phyloP scores from a whole-genome alignment of 2,888 invertebrate species.

The Trissolcus japonicus region DNA sequence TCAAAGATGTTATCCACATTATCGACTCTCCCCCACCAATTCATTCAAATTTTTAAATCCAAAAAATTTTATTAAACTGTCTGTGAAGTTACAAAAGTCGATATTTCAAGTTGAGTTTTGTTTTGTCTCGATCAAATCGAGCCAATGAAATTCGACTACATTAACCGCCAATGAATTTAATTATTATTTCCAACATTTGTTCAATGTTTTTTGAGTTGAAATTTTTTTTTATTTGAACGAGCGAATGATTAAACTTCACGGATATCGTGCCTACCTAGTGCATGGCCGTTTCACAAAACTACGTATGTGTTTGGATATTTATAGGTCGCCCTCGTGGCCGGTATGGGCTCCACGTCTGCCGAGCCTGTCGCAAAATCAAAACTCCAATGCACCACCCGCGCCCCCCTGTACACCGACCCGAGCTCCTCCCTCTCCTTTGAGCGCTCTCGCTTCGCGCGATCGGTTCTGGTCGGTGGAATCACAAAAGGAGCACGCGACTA shows the following conservation, averaged over 20 bases:
- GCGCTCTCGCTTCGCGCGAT: slow-evolving; percentile 64
- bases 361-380: slow-evolving; percentile 70
- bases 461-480: slow-evolving; percentile 66
- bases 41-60: too few species aligned
- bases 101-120: too few species aligned
- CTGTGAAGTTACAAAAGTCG: too few species aligned
- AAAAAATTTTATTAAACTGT: too few species aligned
- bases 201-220: background rate
- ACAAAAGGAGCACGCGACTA: slow-evolving; percentile 17
- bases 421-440: slow-evolving; percentile 65
- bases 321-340: slow-evolving; percentile 81
- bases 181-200: background rate
- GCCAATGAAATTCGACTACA: too few species aligned
- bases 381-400: slow-evolving; percentile 30
- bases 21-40: too few species aligned
- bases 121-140: too few species aligned
- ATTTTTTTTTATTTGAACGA: background rate
- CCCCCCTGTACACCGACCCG: slow-evolving; percentile 26
- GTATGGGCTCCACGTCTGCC: slow-evolving; percentile 78
- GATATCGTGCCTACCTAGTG: slow-evolving; percentile 61
- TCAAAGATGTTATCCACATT: too few species aligned
- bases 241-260: slow-evolving; percentile 8
- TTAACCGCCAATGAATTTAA: background rate
- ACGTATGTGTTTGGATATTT: slow-evolving; percentile 66
- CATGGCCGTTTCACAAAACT: slow-evolving; percentile 69